Conservation (phyloP, 2,797 vertebrate genomes). For the Alauda arvensis region DNA sequence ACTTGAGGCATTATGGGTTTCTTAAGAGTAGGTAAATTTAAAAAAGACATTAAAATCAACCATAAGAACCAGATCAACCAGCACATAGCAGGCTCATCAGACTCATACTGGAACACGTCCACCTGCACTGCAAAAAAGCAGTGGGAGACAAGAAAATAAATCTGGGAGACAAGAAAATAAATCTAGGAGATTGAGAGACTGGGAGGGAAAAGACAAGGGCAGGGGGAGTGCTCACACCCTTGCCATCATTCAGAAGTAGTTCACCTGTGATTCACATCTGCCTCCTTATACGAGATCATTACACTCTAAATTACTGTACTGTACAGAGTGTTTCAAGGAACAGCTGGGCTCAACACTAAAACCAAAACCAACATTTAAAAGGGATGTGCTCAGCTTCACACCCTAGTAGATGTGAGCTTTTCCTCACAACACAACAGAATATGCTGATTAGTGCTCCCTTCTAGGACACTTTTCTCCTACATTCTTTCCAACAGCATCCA, state of each 20-base stretch:
- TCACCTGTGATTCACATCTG: conserved; percentile 31
- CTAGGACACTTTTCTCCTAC: neutral
- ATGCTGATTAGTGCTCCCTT: neutral
- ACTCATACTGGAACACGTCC: neutral
- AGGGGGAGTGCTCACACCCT: neutral
- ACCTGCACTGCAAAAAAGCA: neutral
- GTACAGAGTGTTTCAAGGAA: neutral
- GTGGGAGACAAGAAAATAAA: neutral
- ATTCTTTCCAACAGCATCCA: neutral
- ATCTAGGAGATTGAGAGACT: neutral
- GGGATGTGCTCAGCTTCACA: conserved; percentile 5
- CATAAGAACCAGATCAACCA: neutral
- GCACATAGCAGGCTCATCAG: neutral
- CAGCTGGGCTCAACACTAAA: conserved; percentile 12
- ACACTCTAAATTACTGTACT: neutral
- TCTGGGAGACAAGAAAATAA: neutral
- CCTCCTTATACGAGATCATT: neutral
- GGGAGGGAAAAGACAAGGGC: neutral
- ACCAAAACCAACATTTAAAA: conserved; percentile 20
- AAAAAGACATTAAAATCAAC: neutral
- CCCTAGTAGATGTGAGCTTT: neutral
- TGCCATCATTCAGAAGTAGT: neutral
- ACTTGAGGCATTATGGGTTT: neutral
- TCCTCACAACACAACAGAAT: neutral
- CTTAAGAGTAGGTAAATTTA: neutral